Conservation (phyloP, 2,113 vertebrate species). For the Tringa solitaria region DNA sequence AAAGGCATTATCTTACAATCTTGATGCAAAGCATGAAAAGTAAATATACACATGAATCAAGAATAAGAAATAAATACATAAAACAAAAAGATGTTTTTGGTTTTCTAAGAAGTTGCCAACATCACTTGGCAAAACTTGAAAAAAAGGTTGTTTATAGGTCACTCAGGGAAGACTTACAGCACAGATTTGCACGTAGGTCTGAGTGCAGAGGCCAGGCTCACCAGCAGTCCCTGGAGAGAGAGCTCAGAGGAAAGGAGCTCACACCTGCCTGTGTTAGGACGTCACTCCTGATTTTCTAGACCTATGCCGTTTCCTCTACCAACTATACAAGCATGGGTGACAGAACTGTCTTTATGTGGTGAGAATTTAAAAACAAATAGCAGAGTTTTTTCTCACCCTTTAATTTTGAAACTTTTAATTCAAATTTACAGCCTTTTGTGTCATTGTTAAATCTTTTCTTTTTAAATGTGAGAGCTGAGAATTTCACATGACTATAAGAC, state of each 20-base stretch:
- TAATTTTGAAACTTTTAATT: background rate
- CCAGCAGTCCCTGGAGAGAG: background rate
- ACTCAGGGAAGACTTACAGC: background rate
- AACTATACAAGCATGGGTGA: background rate
- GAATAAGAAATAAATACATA: background rate
- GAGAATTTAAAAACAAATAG: background rate
- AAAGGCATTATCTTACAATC: background rate
- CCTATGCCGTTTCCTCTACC: accelerated
- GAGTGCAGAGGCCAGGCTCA: background rate
- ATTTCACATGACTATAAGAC: background rate
- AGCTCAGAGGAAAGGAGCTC: background rate
- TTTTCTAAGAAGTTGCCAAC: background rate
- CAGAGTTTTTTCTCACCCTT: background rate
- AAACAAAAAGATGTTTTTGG: background rate
- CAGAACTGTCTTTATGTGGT: background rate
- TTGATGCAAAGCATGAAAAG: background rate
- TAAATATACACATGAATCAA: background rate
- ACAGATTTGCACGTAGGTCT: background rate
- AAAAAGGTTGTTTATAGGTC: background rate
- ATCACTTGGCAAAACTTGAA: background rate
- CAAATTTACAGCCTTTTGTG: background rate
- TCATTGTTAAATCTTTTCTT: background rate
- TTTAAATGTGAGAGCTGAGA: background rate
- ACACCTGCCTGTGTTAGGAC: background rate
- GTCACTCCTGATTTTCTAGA: background rate